Conservation (phyloP, 2,888 invertebrate genomes). For the Drosophila multiciliata region DNA sequence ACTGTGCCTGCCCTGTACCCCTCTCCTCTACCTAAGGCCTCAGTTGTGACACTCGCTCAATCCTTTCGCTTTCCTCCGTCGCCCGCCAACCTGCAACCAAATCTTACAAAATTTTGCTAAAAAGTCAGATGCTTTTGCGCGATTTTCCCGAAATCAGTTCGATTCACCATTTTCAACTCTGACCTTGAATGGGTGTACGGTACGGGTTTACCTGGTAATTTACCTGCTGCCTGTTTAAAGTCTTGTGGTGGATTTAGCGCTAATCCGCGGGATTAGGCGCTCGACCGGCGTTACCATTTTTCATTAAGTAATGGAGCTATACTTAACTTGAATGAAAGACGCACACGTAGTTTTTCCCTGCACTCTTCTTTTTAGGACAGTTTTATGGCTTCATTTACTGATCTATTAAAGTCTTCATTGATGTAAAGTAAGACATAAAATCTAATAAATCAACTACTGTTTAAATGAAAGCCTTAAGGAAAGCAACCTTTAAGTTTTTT, state of each 20-base stretch:
- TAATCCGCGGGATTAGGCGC: conserved; percentile 61
- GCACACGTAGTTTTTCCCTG: conserved; percentile 25
- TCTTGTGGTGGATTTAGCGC: conserved; percentile 76
- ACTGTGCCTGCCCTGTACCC: neutral
- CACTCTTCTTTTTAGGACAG: neutral
- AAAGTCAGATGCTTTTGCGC: conserved; percentile 64
- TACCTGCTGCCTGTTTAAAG: conserved; percentile 59
- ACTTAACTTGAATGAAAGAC: conserved; percentile 61
- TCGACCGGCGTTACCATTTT: conserved; percentile 57
- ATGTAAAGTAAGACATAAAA: neutral
- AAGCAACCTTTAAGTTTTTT: no score
- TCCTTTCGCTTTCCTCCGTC: conserved; percentile 45
- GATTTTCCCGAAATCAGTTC: conserved; percentile 49
- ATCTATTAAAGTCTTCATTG: neutral
- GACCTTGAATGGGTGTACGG: conserved; percentile 50
- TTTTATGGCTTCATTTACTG: neutral
- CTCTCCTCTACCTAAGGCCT: conserved; percentile 16
- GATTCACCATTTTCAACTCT: conserved; percentile 39
- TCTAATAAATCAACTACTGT: no score
- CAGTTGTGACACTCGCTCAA: conserved; percentile 30
- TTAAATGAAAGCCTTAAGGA: neutral
- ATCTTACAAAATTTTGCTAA: conserved; percentile 54
- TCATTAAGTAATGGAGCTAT: conserved; percentile 70
- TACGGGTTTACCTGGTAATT: conserved; percentile 8
- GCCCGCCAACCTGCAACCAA: conserved; percentile 30